Evolutionary conservation across 2,797 vertebrate species (phyloP), one percentile per base, ranked within the genome.

Genomic region (Sebastes kiyomatsui): DNA sequence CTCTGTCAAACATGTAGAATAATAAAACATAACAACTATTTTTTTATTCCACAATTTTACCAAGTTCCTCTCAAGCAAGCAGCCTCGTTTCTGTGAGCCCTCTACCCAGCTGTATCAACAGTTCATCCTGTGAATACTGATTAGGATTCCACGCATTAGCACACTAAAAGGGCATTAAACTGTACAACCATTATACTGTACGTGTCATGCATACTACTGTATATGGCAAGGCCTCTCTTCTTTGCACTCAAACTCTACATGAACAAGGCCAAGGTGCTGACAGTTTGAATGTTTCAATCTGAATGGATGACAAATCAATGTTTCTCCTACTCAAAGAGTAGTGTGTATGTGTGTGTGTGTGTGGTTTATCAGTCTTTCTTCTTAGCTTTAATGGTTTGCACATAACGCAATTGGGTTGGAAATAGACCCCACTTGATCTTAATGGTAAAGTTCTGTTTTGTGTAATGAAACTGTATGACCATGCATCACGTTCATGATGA

Each of bases 161-260:
- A 71, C 52, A 60, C 71, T 65, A 73, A 82, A 52, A 69, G 72
- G 38, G n/a, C 71, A 72, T 77, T 66, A 66, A 76, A 67, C 75
- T 69, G 60, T 62, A 69, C 55, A 73, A 28, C 14, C 35, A 64
- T 60, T 78, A 7, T 9, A 75, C 23, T 35, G 35, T 71, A 38
- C 6, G 49, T 62, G 52, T 2, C 16, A 20, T 22, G 28, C 61
- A 79, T 73, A 6, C 58, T 22, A 35, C 20, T 55, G 14, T 18
- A 25, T 5, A 76, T 33, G 9, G 4, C 60, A 22, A 52, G 30
- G 27, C 52, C 38, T 66, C n/a, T 14, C 27, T 9, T 58, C n/a
- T 56, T 33, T 42, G 55, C 58, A 25, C 55, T 71, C 23, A 38
- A 49, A 66, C 68, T 62, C 13, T 70, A 54, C 35, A 70, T 64